Percentiles rank a stretch among this genome's conserved stretches.
phyloP scores from a whole-genome alignment of 2,113 vertebrate species.

The Malaclemys terrapin region DNA sequence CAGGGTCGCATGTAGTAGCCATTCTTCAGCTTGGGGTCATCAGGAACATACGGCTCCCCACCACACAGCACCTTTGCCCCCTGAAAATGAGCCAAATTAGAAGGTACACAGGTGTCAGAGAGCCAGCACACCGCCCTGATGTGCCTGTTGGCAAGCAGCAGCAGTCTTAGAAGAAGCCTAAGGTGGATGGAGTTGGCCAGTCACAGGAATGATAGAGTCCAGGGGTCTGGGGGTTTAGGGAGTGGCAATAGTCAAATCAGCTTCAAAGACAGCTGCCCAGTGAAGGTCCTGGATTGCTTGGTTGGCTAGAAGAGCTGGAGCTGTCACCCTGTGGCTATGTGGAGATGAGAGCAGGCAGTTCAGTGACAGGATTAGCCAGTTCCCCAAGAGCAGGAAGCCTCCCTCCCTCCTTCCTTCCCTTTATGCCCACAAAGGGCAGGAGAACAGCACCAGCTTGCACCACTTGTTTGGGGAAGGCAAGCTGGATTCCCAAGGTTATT shows the following conservation, averaged over 20 bases:
- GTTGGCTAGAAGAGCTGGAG: not conserved
- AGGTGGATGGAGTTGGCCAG: not conserved
- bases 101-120: not conserved
- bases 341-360: not conserved
- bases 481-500: not conserved
- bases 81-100: constrained; percentile 72
- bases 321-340: not conserved
- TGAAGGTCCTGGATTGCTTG: not conserved
- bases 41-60: constrained; percentile 85
- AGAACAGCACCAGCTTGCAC: not conserved
- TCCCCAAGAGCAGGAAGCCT: not conserved
- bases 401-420: not conserved
- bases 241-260: not conserved
- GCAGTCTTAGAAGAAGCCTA: not conserved
- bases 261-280: not conserved
- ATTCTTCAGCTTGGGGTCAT: constrained; percentile 88
- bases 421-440: not conserved
- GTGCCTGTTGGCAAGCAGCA: not conserved
- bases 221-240: not conserved
- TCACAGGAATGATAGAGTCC: not conserved
- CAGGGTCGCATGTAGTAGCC: constrained; percentile 95
- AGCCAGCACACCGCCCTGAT: not conserved
- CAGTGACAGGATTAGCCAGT: not conserved
- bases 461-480: not conserved
- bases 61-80: constrained; percentile 93